Percentiles rank a stretch among this genome's conserved stretches.
Evolutionary conservation across 2,888 invertebrate species (phyloP).

Genomic region (Latrodectus hesperus): DNA sequence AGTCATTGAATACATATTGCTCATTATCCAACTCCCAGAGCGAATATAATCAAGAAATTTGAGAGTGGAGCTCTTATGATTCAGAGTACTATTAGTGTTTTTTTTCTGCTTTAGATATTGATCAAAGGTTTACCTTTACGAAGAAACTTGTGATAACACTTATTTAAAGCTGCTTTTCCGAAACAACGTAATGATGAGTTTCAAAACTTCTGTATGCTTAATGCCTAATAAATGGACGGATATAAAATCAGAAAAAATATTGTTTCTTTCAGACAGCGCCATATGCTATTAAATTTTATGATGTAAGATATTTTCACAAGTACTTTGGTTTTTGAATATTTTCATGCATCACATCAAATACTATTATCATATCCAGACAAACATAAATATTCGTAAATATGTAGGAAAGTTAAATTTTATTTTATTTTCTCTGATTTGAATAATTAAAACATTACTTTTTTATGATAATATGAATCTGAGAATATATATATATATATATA

Average conservation of each 20-base stretch:
- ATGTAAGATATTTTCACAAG: too few relatives aligned
- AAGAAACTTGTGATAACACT: slow-evolving; percentile 2
- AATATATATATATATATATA: too few relatives aligned
- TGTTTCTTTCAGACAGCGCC: too few relatives aligned
- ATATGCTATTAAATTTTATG: too few relatives aligned
- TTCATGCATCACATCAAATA: too few relatives aligned
- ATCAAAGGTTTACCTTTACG: background rate
- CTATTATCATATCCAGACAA: too few relatives aligned
- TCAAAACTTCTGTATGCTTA: slow-evolving; percentile 18
- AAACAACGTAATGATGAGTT: slow-evolving; percentile 11
- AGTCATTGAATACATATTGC: slow-evolving; percentile 46
- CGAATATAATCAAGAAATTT: background rate
- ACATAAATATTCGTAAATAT: too few relatives aligned
- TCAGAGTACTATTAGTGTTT: background rate
- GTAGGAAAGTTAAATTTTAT: too few relatives aligned
- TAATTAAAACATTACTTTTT: too few relatives aligned
- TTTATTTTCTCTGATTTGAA: too few relatives aligned
- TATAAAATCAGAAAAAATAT: background rate
- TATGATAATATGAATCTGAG: too few relatives aligned
- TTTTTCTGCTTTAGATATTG: background rate
- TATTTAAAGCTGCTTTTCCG: slow-evolving; percentile 1
- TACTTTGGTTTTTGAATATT: too few relatives aligned
- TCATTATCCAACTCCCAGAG: slow-evolving; percentile 1
- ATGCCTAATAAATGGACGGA: background rate
- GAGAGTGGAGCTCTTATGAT: background rate